Evolutionary conservation across 2,888 invertebrate genomes (phyloP).

Genomic region (Nesidiocoris tenuis): DNA sequence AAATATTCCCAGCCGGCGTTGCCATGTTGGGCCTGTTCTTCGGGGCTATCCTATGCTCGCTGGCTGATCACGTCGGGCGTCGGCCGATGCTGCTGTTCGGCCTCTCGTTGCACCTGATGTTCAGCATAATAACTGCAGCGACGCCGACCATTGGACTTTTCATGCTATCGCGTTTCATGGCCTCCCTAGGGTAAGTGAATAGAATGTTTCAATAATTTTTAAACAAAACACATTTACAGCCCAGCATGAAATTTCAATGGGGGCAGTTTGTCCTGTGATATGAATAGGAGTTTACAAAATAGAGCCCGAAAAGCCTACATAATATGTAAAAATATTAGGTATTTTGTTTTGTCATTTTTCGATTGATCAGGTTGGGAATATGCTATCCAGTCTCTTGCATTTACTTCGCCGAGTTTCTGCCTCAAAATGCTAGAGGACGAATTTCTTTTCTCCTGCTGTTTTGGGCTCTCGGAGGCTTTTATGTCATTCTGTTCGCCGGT

Average conservation of each 20-base stretch:
- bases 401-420: conserved; percentile 46
- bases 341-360: too few species aligned
- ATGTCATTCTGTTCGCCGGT: conserved; percentile 42
- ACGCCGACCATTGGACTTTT: conserved; percentile 40
- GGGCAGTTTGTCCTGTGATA: too few species aligned
- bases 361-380: conserved; percentile 42
- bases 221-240: neutral
- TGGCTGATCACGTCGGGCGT: conserved; percentile 46
- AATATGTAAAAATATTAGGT: too few species aligned
- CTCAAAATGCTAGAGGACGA: conserved; percentile 41
- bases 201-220: neutral
- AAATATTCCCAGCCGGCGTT: conserved; percentile 34
- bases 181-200: conserved; percentile 39
- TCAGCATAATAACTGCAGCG: conserved; percentile 31
- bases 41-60: conserved; percentile 40
- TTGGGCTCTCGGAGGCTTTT: conserved; percentile 46
- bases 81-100: conserved; percentile 40
- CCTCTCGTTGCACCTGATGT: conserved; percentile 31
- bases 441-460: conserved; percentile 43
- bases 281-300: too few species aligned
- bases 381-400: conserved; percentile 45
- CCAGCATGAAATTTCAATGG: too few species aligned
- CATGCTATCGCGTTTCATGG: conserved; percentile 22
- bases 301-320: too few species aligned
- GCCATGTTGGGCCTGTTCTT: conserved; percentile 40